Evolutionary conservation across 2,113 vertebrate species (phyloP), one percentile per base, ranked within the genome.

Genomic region (pig (Sus scrofa)): DNA sequence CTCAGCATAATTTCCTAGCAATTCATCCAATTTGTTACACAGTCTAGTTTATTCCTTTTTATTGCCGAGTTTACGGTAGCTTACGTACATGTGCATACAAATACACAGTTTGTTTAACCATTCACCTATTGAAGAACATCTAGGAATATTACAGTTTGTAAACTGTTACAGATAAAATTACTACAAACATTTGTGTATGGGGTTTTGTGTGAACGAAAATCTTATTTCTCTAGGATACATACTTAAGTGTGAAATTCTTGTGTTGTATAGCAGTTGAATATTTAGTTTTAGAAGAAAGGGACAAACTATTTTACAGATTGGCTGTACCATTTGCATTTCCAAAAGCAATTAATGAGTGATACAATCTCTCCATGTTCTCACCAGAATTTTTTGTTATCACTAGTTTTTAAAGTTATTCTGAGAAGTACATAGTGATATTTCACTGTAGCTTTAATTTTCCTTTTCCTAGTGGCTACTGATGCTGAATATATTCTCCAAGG

Each of bases 361-460:
- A 1, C 4, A 67, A 60, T 91, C 83, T 68, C 77, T 96, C 39
- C 22, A 50, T 54, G n/a, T 83, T 77, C n/a, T 94, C 16, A 32
- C n/a, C 7, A 85, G 63, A 9, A 26, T 54, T 75, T 70, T 12
- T 24, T 54, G 44, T 83, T 87, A 67, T 13, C 50, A 62, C 18
- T 32, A 30, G 44, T 34, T 85, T 95, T 62, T 10, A 74, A 30
- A 52, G 15, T 75, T 67, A 91, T 83, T 83, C 16, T 74, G 52
- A 7, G 52, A 77, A 75, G 30, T 39, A 71, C 26, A 2, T 60
- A 62, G 20, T 75, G 52, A 75, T 39, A 83, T 12, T 54, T 68
- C 18, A 60, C 16, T n/a, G 30, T 52, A 32, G 15, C 50, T 96
- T 94, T 73, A 60, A 94, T 50, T 90, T 96, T 67, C 32, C 32